phyloP scores from a whole-genome alignment of 2,888 invertebrate species.

The Thumatha senex region DNA sequence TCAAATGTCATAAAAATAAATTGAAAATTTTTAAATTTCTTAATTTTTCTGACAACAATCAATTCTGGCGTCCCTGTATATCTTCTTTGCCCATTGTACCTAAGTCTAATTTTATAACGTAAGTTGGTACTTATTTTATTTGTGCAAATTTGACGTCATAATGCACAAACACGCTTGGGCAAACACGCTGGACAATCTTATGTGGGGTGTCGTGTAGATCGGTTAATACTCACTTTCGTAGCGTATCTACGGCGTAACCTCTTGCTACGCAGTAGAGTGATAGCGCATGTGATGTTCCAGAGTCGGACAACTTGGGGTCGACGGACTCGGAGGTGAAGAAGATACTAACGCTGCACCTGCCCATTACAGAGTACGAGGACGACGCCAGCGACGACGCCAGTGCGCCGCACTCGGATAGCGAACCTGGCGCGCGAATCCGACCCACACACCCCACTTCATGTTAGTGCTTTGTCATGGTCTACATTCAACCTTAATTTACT shows the following conservation, averaged over 20 bases:
- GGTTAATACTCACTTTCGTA: slow-evolving; percentile 12
- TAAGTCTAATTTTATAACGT: too few relatives aligned
- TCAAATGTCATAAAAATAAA: too few relatives aligned
- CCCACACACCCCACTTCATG: slow-evolving; percentile 70
- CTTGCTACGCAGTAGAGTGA: slow-evolving; percentile 4
- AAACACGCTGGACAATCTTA: too few relatives aligned
- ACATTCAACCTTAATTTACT: not conserved
- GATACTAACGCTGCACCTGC: slow-evolving; percentile 95
- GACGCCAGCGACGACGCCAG: slow-evolving; percentile 87
- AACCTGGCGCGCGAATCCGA: slow-evolving; percentile 64
- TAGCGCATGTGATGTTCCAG: slow-evolving; percentile 74
- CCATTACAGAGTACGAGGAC: slow-evolving; percentile 97
- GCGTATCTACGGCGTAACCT: slow-evolving; percentile 25
- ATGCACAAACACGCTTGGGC: too few relatives aligned
- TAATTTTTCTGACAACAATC: too few relatives aligned
- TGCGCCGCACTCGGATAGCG: slow-evolving; percentile 83
- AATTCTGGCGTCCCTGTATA: too few relatives aligned
- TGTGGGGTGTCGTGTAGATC: too few relatives aligned
- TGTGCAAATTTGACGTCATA: too few relatives aligned
- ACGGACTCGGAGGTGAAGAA: slow-evolving; percentile 97
- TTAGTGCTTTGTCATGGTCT: slow-evolving; percentile 46
- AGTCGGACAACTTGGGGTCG: slow-evolving; percentile 97
- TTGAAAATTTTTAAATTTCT: too few relatives aligned
- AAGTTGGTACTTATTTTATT: too few relatives aligned
- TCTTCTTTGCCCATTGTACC: too few relatives aligned